Base-by-base conservation (phyloP, 2,113 vertebrate species). In the Megalops atlanticus region DNA sequence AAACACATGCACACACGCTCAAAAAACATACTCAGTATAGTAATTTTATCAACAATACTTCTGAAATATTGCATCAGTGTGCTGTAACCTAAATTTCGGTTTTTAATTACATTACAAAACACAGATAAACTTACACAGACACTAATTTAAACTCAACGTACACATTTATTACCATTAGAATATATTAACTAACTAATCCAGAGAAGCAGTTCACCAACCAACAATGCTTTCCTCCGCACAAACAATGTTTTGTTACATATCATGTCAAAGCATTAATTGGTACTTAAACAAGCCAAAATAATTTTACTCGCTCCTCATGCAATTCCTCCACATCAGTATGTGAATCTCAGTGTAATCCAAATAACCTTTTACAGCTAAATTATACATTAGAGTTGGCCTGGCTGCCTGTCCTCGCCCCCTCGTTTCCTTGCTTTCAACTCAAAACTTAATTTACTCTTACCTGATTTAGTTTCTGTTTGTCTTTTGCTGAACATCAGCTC, bases 401-500 rank as follows among this genome's bases (percentile, higher is more conserved):
- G 40, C 70, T 71, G 33, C 18, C 69, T 71, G 33, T 71, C 69
- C 36, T 3, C 69, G 31, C 31, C 64, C 41, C 77, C 45, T 21
- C n/a, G 35, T 45, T 74, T 52, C 79, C 69, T 40, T 74, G 2
- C 69, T 71, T 18, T 27, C 3, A 81, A 38, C 11, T 45, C 72
- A 79, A 52, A 27, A 79, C 64, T 78, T 40, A 21, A 0, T 41
- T 43, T 70, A 64, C 15, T 35, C 27, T 76, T 82, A 82, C 78
- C 88, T 91, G 89, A n/a, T 88, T 88, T 86, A 43, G 86, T 70
- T 35, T 64, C 5, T 79, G 69, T 49, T 70, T 10, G 71, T 73
- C n/a, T 64, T 64, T 52, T 74, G 88, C 85, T 88, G 64, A 82
- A 45, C 83, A 85, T 92, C 88, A 89, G 88, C 86, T 89, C 76